Conservation (phyloP, 2,888 invertebrate species). For the Polyommatus iphigenia region DNA sequence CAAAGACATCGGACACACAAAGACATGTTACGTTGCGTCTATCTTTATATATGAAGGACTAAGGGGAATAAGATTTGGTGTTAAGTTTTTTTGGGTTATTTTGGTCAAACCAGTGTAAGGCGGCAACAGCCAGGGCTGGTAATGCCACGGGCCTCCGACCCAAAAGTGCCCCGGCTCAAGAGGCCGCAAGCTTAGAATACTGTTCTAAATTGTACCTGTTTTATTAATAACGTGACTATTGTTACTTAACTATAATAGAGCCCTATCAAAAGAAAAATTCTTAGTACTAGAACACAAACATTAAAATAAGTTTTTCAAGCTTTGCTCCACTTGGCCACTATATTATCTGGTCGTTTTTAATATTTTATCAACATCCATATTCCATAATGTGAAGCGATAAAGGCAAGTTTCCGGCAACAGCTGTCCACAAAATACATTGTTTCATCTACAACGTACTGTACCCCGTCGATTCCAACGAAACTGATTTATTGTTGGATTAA, state of each 20-base stretch:
- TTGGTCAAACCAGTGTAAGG: neutral
- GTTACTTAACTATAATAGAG: too few species aligned
- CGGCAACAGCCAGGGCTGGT: too few species aligned
- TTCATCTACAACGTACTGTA: neutral
- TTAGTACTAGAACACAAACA: neutral
- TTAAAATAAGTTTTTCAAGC: neutral
- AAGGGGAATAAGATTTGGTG: neutral
- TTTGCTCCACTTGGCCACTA: neutral
- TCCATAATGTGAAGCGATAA: slow-evolving; percentile 34
- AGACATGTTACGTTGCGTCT: too few species aligned
- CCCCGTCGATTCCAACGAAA: neutral
- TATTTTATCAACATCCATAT: slow-evolving; percentile 39
- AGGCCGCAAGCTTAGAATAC: too few species aligned
- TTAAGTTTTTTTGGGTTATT: neutral
- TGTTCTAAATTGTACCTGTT: too few species aligned
- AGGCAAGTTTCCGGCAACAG: slow-evolving; percentile 32
- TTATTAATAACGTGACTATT: too few species aligned
- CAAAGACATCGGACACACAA: too few species aligned
- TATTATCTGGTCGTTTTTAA: slow-evolving; percentile 5
- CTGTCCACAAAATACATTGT: neutral
- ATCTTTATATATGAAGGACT: too few species aligned
- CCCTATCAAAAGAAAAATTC: too few species aligned
- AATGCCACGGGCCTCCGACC: too few species aligned
- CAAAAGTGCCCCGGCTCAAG: too few species aligned
- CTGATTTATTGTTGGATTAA: neutral